Percentiles rank a stretch among this genome's conserved stretches.
phyloP scores from a whole-genome alignment of 2,797 vertebrate species.

The Oreortyx pictus region DNA sequence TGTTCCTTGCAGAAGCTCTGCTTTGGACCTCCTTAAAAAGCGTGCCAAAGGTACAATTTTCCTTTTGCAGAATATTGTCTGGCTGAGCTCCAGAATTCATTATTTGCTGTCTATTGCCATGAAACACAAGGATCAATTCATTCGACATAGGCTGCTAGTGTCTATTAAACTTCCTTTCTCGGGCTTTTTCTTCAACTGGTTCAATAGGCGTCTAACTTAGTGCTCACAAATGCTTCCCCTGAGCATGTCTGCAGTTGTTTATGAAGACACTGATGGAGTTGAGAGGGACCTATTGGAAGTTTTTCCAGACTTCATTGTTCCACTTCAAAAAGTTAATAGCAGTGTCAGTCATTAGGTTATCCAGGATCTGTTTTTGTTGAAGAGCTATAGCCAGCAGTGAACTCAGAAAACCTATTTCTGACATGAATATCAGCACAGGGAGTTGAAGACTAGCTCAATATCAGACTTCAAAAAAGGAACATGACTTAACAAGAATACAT shows the following conservation, averaged over 20 bases:
- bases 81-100: not conserved
- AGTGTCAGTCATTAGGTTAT: not conserved
- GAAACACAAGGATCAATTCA: rapidly evolving
- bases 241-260: rapidly evolving
- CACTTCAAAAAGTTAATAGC: not conserved
- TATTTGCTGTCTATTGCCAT: not conserved
- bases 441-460: slow-evolving; percentile 22
- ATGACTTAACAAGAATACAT: slow-evolving; percentile 71
- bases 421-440: not conserved
- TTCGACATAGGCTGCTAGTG: not conserved
- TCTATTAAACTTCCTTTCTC: not conserved
- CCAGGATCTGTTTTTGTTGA: not conserved
- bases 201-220: not conserved
- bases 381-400: not conserved
- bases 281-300: not conserved
- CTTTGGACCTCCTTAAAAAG: not conserved
- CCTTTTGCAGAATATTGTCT: not conserved
- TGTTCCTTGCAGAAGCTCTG: no score
- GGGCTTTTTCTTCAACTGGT: not conserved
- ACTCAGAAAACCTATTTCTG: slow-evolving; percentile 34
- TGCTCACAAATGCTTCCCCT: not conserved
- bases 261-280: not conserved
- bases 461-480: slow-evolving; percentile 51
- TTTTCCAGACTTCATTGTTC: not conserved
- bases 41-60: not conserved